Base-by-base conservation (phyloP, 1,140 invertebrate genomes). In the Euschistus heros region DNA sequence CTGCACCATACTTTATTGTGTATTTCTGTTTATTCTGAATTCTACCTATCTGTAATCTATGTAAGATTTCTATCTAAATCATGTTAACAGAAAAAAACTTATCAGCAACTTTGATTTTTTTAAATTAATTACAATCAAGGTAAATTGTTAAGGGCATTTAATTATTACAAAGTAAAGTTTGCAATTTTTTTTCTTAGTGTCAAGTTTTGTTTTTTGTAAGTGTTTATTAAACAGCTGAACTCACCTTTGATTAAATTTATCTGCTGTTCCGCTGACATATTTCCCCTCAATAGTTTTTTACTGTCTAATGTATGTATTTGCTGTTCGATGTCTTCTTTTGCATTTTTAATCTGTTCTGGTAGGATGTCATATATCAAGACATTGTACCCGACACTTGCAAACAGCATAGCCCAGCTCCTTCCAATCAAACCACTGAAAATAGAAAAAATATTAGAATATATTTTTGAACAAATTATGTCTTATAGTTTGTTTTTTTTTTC, bases 341-440 rank as follows among this genome's bases (percentile, higher is more conserved):
- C 91, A 54, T 80, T 81, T 15, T 80, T 74, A 24, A 95, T 82
- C 75, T 91, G 89, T 61, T 86, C 78, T 14, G 82, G 78, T 26
- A 87, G 77, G 42, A 92, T 84, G 73, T 98, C 94, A 74, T 86
- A 97, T 30, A 98, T 78, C 4, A 77, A 77, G 14, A 97, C 92
- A 73, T 88, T 77, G 74, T 94, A 96, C 8, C 92, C 92, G 27
- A 86, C 90, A n/a, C 88, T 85, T 0, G 92, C 92, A 77, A 95
- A 98, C 3, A 97, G 76, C 92, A 97, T 96, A 0, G 93, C 86
- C 91, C 92, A 98, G 71, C 91, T 95, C 62, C 87, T 82, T 10
- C 94, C 94, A 68, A 98, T 95, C 22, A 97, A 77, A 5, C 94
- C 94, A 76, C 94, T 94, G 74, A 52, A 68, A 60, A 37, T 42